These are phyloP conservation scores for Arothron firmamentum DNA, from an alignment of 2,113 vertebrate species.

Conservation along the genomic window DNA sequence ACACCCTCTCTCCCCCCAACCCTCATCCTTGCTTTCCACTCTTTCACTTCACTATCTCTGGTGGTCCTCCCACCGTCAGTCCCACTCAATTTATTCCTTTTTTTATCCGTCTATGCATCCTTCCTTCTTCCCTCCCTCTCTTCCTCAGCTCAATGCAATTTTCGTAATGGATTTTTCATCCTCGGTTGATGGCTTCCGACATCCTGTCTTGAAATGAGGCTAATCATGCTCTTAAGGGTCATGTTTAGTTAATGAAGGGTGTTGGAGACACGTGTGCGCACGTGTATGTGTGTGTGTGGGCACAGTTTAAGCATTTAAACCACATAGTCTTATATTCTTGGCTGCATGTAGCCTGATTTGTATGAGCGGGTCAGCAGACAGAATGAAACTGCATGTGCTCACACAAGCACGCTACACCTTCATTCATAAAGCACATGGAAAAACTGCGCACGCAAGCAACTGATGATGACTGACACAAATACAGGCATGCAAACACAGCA, in stretches of 20 bases:
- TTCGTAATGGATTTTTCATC: slow-evolving; percentile 90
- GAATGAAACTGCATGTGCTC: slow-evolving; percentile 15
- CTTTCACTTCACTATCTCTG: slow-evolving; percentile 60
- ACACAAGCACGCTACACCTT: slow-evolving; percentile 12
- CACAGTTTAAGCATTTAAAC: not conserved
- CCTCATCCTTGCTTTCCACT: slow-evolving; percentile 26
- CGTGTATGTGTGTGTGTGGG: slow-evolving; percentile 12
- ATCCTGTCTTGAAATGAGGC: slow-evolving; percentile 90
- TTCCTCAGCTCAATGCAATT: slow-evolving; percentile 85
- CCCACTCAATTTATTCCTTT: slow-evolving; percentile 70
- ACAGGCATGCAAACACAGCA: slow-evolving; percentile 30
- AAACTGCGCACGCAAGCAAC: slow-evolving; percentile 59
- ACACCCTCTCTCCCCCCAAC: slow-evolving; percentile 38
- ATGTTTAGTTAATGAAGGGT: slow-evolving; percentile 94
- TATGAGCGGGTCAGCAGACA: slow-evolving; percentile 8
- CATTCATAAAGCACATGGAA: slow-evolving; percentile 43
- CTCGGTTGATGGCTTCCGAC: slow-evolving; percentile 92
- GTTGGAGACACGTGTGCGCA: slow-evolving; percentile 59
- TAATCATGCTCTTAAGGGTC: slow-evolving; percentile 96
- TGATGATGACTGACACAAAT: slow-evolving; percentile 26
- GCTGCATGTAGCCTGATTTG: slow-evolving; percentile 9
- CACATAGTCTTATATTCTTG: not conserved
- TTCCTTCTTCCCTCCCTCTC: slow-evolving; percentile 57
- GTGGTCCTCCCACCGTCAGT: slow-evolving; percentile 48
- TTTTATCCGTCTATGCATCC: slow-evolving; percentile 61